These are phyloP conservation scores for Eleginops maclovinus DNA, from an alignment of 2,113 vertebrate species.

Conservation along the genomic window DNA sequence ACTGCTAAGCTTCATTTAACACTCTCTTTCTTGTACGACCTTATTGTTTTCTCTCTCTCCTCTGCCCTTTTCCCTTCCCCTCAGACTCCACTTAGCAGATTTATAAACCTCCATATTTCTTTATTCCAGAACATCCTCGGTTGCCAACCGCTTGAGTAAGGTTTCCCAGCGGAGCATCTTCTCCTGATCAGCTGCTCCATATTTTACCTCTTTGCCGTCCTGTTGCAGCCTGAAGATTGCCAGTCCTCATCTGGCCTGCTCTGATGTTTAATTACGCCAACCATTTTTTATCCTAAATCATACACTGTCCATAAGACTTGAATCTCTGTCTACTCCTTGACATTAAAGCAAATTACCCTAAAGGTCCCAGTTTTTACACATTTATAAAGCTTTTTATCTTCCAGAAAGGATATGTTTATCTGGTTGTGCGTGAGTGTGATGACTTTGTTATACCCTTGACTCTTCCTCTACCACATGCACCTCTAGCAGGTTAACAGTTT, in stretches of 20 bases:
- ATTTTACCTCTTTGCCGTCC: constrained; percentile 32
- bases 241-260: neutral
- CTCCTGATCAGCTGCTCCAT: constrained; percentile 34
- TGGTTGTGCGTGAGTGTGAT: no score
- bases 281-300: constrained; percentile 37
- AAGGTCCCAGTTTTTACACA: constrained; percentile 11
- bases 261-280: constrained; percentile 49
- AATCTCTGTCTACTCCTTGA: neutral
- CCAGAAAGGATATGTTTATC: constrained; percentile 29
- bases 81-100: constrained; percentile 21
- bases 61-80: neutral
- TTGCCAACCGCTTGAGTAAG: constrained; percentile 33
- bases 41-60: neutral
- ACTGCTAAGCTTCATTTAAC: neutral
- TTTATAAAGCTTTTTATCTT: neutral
- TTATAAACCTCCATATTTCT: constrained; percentile 41
- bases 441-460: neutral
- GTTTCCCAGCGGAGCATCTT: constrained; percentile 46
- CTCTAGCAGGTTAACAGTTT: no score
- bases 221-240: constrained; percentile 31
- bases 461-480: no score
- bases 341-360: neutral
- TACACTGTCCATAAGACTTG: neutral
- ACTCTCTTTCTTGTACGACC: neutral
- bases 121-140: constrained; percentile 16